Evolutionary conservation across 92 coral and sea anemone genomes (phyloP).

Genomic region (Phenganax subtilis): DNA sequence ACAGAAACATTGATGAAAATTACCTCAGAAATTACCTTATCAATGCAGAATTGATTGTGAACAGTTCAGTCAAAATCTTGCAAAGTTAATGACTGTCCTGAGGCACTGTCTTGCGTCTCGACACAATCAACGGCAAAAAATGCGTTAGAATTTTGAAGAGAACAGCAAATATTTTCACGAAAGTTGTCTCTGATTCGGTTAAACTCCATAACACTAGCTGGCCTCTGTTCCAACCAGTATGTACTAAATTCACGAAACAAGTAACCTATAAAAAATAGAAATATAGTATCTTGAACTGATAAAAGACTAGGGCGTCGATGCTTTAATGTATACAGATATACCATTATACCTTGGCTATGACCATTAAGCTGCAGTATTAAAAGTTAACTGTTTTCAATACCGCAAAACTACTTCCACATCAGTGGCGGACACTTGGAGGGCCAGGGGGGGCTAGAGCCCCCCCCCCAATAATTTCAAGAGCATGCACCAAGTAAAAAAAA

Average conservation of each 20-base stretch:
- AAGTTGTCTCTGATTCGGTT: constrained; percentile 71
- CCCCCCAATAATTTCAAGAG: too few species aligned
- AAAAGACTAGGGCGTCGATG: too few species aligned
- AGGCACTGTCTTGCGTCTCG: neutral
- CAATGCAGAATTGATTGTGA: neutral
- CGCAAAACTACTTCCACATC: too few species aligned
- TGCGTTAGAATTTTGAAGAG: constrained; percentile 45
- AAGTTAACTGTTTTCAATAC: too few species aligned
- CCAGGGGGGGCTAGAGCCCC: too few species aligned
- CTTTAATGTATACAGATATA: too few species aligned
- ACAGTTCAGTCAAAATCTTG: constrained; percentile 19
- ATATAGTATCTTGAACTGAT: too few species aligned
- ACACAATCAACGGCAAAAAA: constrained; percentile 37
- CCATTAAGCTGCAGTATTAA: too few species aligned
- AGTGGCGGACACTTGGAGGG: too few species aligned
- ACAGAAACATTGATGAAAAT: neutral
- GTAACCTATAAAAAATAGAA: constrained; percentile 55
- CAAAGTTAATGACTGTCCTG: constrained; percentile 22
- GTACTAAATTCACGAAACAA: constrained; percentile 81
- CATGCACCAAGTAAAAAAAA: too few species aligned
- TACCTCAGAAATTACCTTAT: neutral
- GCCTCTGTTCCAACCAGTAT: constrained; percentile 85
- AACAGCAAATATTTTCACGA: constrained; percentile 59
- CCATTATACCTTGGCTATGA: too few species aligned
- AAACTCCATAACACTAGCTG: constrained; percentile 87